These are phyloP conservation scores for Drosophila hydei DNA, from an alignment of 1,140 invertebrate genomes.

Conservation along the genomic window DNA sequence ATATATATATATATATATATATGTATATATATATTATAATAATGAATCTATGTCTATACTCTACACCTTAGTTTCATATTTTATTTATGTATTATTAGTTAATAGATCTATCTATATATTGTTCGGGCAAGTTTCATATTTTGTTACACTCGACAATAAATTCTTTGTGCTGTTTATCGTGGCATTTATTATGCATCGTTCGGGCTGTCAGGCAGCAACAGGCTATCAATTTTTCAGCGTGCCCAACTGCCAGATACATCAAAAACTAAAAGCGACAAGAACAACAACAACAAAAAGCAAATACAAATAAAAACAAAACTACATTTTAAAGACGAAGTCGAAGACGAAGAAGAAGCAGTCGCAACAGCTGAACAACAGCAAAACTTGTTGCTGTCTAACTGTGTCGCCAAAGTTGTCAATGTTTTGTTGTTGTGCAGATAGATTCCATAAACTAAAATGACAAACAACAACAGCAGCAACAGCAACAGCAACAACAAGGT, in stretches of 20 bases:
- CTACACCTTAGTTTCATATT: too few species aligned
- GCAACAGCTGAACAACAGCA: constrained; percentile 19
- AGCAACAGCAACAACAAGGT: constrained; percentile 56
- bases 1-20: neutral
- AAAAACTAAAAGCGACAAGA: constrained; percentile 52
- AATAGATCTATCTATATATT: constrained; percentile 38
- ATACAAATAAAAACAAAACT: constrained; percentile 34
- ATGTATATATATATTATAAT: neutral
- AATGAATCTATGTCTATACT: neutral
- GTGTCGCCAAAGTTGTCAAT: constrained; percentile 70
- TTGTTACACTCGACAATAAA: constrained; percentile 60
- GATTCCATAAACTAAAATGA: constrained; percentile 74
- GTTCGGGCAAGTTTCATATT: constrained; percentile 29
- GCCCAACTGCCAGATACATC: constrained; percentile 77
- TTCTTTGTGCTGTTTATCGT: constrained; percentile 74
- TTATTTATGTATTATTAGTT: neutral
- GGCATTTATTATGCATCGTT: constrained; percentile 80
- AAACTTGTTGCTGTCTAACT: constrained; percentile 65
- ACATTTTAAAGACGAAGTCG: neutral
- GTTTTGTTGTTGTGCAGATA: constrained; percentile 52
- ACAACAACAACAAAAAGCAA: constrained; percentile 9
- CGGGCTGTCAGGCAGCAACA: constrained; percentile 61
- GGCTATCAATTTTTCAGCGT: constrained; percentile 78
- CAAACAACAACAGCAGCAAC: constrained; percentile 53
- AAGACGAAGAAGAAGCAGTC: neutral